phyloP scores from a whole-genome alignment of 2,888 invertebrate species.

The Crocallis elinguaria region DNA sequence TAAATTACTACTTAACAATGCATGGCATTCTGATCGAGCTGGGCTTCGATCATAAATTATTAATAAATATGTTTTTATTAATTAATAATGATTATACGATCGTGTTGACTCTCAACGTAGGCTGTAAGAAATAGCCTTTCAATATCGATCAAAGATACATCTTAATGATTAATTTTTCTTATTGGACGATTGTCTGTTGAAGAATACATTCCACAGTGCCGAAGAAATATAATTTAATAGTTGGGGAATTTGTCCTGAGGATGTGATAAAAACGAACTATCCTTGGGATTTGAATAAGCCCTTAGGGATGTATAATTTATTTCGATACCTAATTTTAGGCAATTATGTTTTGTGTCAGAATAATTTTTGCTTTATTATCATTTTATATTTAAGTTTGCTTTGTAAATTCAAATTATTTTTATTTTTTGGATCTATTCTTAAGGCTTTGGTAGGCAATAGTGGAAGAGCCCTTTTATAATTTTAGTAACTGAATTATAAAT shows the following conservation, averaged over 20 bases:
- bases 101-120: constrained; percentile 38
- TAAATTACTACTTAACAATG: constrained; percentile 70
- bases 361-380: background rate
- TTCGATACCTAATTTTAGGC: constrained; percentile 43
- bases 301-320: constrained; percentile 47
- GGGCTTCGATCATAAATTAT: constrained; percentile 65
- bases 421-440: too few species aligned
- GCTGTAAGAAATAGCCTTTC: constrained; percentile 51
- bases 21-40: constrained; percentile 50
- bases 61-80: constrained; percentile 74
- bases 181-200: constrained; percentile 60
- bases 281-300: constrained; percentile 54
- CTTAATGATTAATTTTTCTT: constrained; percentile 77
- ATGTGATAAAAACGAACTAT: constrained; percentile 65
- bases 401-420: background rate
- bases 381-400: background rate
- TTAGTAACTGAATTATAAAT: too few species aligned
- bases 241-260: constrained; percentile 65
- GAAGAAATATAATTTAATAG: constrained; percentile 74
- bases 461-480: too few species aligned
- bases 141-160: constrained; percentile 49
- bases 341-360: constrained; percentile 31
- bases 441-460: too few species aligned
- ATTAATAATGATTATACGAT: constrained; percentile 61
- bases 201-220: constrained; percentile 53